These are phyloP conservation scores for Drosophila kepulauana DNA, from an alignment of 1,140 invertebrate species.

Conservation along the genomic window DNA sequence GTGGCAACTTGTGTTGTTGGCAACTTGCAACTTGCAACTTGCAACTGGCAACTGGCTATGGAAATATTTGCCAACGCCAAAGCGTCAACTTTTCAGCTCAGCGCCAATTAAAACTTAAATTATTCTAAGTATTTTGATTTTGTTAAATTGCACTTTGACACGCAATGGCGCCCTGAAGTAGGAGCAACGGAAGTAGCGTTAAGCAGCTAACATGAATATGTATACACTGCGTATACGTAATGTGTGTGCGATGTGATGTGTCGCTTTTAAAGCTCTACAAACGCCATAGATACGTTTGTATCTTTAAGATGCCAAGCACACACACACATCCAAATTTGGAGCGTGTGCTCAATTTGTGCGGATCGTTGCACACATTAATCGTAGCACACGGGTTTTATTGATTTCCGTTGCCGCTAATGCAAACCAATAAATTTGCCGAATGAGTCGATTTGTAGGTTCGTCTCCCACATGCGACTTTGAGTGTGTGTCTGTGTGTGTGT, in stretches of 20 bases:
- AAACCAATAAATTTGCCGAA: slow-evolving; percentile 76
- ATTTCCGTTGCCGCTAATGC: slow-evolving; percentile 75
- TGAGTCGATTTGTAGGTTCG: slow-evolving; percentile 74
- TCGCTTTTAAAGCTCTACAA: slow-evolving; percentile 11
- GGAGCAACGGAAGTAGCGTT: slow-evolving; percentile 3
- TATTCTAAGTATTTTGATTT: slow-evolving; percentile 76
- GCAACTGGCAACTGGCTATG: slow-evolving; percentile 37
- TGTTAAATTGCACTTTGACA: slow-evolving; percentile 65
- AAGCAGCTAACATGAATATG: slow-evolving; percentile 16
- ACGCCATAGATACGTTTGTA: slow-evolving; percentile 26
- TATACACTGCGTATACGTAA: slow-evolving; percentile 36
- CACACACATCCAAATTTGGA: not conserved
- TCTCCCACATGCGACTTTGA: slow-evolving; percentile 9
- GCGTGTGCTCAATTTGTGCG: slow-evolving; percentile 32
- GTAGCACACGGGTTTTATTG: slow-evolving; percentile 55
- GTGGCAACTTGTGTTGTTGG: slow-evolving; percentile 15
- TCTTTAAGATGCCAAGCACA: slow-evolving; percentile 38
- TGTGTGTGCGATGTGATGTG: no score
- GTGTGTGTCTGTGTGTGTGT: not conserved
- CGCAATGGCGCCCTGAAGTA: slow-evolving; percentile 46
- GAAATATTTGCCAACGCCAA: slow-evolving; percentile 8
- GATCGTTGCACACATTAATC: slow-evolving; percentile 37
- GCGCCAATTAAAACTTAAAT: slow-evolving; percentile 78
- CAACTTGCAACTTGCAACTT: no score
- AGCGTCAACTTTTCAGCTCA: slow-evolving; percentile 63